Evolutionary conservation across 2,113 vertebrate genomes (phyloP), one percentile per base, ranked within the genome.

Genomic region (Myrmecobius fasciatus): DNA sequence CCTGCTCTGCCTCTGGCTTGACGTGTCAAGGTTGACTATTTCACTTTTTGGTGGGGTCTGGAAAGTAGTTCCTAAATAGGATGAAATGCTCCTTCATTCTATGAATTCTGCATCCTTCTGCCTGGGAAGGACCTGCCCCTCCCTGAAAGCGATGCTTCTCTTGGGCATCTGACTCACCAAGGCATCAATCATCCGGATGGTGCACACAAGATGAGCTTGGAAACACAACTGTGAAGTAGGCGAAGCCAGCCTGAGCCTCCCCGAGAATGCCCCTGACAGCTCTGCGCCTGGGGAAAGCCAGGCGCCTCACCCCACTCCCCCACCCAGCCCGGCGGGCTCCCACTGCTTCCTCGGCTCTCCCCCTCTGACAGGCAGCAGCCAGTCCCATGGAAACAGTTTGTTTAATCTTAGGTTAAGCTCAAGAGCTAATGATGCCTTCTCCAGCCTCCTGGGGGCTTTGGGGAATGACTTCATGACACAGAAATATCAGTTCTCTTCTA

Each of bases 401-500:
- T 52, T 91, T 92, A 24, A 92, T 11, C 26, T 25, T 49, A 12
- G 0, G 0, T 48, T 92, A 53, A n/a, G 91, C 89, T 49, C 56
- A 91, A 54, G 67, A 60, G 52, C 43, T 51, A 60, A 2, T 0
- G 0, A 48, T 53, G 75, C 8, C 28, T 94, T 52, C 47, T 9
- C 48, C 90, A 83, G 46, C 26, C 48, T 94, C 89, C 53, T 28
- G n/a, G 46, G 48, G 47, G n/a, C 88, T 75, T 94, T 89, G 54
- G 89, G 0, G 0, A 88, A 91, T 52, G 31, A 52, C 67, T 92
- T 54, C 49, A 24, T 3, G 48, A 89, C 89, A 56, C 88, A 95
- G 94, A 97, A 96, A 95, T 56, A 47, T 94, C 89, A 91, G 14
- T 54, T 94, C 83, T 97, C 24, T 53, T 47, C 94, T 83, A 1